A percentile compares a stretch with the other conserved stretches of the same genome.
Evolutionary conservation across 2,113 vertebrate species (phyloP).

Genomic region (Mirza zaza): DNA sequence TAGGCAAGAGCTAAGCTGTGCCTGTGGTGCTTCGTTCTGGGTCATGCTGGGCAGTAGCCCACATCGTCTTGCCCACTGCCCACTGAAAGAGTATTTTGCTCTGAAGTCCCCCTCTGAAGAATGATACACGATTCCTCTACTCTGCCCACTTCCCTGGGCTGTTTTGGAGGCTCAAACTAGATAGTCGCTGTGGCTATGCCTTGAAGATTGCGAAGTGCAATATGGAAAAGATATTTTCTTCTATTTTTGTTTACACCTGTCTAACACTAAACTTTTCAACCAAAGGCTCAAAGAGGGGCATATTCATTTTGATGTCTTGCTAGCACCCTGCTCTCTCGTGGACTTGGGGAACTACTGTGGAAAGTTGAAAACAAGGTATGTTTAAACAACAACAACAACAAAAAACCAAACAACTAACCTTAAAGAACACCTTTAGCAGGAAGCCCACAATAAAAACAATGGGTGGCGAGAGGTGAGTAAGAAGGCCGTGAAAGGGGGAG

Average conservation of each 20-base stretch:
- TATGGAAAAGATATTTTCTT: neutral
- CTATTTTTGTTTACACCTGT: neutral
- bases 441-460: slow-evolving; percentile 12
- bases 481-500: neutral
- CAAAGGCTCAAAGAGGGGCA: neutral
- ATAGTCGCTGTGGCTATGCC: neutral
- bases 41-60: neutral
- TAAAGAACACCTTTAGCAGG: neutral
- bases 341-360: neutral
- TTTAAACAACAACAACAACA: neutral
- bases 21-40: neutral
- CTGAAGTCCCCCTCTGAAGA: neutral
- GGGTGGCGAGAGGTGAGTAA: neutral
- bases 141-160: neutral
- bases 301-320: neutral
- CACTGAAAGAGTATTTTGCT: neutral
- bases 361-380: neutral
- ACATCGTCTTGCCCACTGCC: neutral
- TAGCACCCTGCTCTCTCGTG: neutral
- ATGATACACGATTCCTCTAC: neutral
- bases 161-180: neutral
- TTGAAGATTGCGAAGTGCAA: neutral
- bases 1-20: neutral
- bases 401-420: neutral
- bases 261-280: neutral